Evolutionary conservation across 1,140 invertebrate species (phyloP), one percentile per base, ranked within the genome.

Genomic region (Drosophila lacertosa): DNA sequence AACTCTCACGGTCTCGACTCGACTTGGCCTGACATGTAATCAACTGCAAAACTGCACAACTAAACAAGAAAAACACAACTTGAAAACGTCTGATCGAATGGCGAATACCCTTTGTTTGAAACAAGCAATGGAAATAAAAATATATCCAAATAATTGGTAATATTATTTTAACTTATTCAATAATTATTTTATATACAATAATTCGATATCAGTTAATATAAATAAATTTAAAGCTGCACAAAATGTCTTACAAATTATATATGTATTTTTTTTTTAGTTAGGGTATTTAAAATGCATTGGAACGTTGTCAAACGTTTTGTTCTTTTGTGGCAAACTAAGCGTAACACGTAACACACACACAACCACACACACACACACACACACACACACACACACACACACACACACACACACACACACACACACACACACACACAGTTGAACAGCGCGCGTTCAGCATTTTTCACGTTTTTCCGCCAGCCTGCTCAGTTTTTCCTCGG

Each of bases 401-500:
- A 54, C 37, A 74, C 18, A 63, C 29, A 60, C 70, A 71, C n/a
- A 64, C 10, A 53, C 16, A 37, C 20, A 48, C 32, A 39, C 11
- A 62, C 13, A 35, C 22, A 48, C 15, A 48, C 20, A 26, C 13
- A 13, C 10, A 74, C 64, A 63, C 63, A 70, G n/a, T n/a, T n/a
- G n/a, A n/a, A n/a, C n/a, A 53, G 55, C 62, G 44, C 33, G 35
- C n/a, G n/a, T n/a, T n/a, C 58, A 55, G 44, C 68, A 84, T 84
- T 84, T 86, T 84, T 86, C 77, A 81, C 82, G 77, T 81, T 88
- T 80, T 86, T 80, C 75, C 75, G 71, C 68, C 64, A 64, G 65
- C 24, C 50, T 32, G 20, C n/a, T 13, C 39, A 33, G 10, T 63
- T 63, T 48, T 68, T 16, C 20, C 29, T 50, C 32, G 7, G 26